Conservation (phyloP, 2,888 invertebrate genomes). For the Halictus ligatus region DNA sequence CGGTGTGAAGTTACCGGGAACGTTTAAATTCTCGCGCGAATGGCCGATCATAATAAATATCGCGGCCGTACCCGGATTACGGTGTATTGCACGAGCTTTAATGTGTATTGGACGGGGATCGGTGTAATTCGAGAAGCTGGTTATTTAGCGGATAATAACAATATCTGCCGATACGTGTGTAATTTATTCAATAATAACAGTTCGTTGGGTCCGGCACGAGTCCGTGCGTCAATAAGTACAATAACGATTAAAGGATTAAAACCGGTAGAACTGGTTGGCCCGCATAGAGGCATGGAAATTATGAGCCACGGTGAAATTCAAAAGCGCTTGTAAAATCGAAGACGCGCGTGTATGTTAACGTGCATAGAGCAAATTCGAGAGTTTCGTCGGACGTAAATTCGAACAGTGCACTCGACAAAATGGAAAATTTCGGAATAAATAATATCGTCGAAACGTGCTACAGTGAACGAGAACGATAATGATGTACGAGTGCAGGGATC, state of each 20-base stretch:
- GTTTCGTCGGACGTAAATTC: neutral
- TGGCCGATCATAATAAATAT: constrained; percentile 11
- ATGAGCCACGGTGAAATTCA: neutral
- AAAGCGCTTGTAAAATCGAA: neutral
- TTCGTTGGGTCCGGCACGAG: neutral
- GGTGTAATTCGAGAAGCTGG: neutral
- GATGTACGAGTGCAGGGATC: neutral
- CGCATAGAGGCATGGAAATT: neutral
- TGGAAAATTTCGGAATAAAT: neutral
- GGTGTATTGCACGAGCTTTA: neutral
- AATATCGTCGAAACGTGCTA: neutral
- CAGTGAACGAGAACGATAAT: neutral
- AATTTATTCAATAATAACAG: constrained; percentile 21
- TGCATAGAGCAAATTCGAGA: neutral
- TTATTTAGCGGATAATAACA: constrained; percentile 19
- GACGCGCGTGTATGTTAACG: neutral
- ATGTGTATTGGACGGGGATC: neutral
- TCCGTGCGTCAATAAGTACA: constrained; percentile 15
- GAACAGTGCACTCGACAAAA: too few relatives aligned
- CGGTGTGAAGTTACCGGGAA: neutral
- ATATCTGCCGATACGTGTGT: neutral
- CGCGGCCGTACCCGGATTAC: neutral
- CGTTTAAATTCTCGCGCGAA: neutral
- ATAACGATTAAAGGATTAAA: constrained; percentile 21
- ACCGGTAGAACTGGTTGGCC: neutral